Base-by-base conservation (phyloP, 2,888 invertebrate species). In the Venusia cambrica region DNA sequence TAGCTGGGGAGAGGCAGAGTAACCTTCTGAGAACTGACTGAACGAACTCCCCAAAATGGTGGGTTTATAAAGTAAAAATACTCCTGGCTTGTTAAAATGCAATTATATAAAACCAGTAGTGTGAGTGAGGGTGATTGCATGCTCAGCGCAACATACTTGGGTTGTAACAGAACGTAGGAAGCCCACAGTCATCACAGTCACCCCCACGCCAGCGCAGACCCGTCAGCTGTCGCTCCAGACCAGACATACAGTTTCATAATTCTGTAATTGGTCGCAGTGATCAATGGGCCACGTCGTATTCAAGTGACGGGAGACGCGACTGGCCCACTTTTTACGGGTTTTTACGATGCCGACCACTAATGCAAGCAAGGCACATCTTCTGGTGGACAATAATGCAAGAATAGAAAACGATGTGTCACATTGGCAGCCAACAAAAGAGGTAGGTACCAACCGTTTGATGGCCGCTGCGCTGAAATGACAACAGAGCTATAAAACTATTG, bases 161-260 rank as follows among this genome's bases (percentile, higher is more conserved):
- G n/a, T n/a, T n/a, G n/a, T n/a, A n/a, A n/a, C n/a, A n/a, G n/a
- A n/a, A n/a, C n/a, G n/a, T n/a, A n/a, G n/a, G n/a, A n/a, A n/a
- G n/a, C n/a, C n/a, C n/a, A n/a, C n/a, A n/a, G n/a, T n/a, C n/a
- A n/a, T n/a, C n/a, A n/a, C n/a, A n/a, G n/a, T n/a, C n/a, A n/a
- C n/a, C 48, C 41, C 40, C 44, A 27, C 35, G 35, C 46, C 48
- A 24, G 36, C 35, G 39, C 43, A 53, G 54, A n/a, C n/a, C 44
- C 39, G 30, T 39, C 43, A 52, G 49, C 52, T 46, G 41, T 45
- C 44, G 43, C 28, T 40, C 38, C 45, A 45, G 54, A 57, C 54
- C n/a, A n/a, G n/a, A 49, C 24, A 38, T 39, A 30, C 21, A 48
- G 31, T 39, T 48, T 45, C 43, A 57, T 55, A 48, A 52, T 49